Base-by-base conservation (phyloP, 2,888 invertebrate genomes). In the Tillus elongatus region DNA sequence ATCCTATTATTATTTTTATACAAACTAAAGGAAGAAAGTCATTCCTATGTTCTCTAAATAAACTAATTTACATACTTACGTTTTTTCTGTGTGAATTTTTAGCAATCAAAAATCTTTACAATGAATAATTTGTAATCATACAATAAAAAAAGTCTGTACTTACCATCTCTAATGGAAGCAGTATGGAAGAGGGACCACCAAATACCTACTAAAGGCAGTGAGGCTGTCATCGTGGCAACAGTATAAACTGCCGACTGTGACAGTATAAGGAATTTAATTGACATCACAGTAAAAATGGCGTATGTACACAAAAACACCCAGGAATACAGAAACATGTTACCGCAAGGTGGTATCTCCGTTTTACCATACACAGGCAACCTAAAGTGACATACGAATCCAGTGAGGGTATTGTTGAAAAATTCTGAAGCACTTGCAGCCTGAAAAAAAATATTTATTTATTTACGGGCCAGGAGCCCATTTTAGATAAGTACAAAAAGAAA, bases 101-200 rank as follows among this genome's bases (percentile, higher is more conserved):
- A n/a, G n/a, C n/a, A n/a, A n/a, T n/a, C n/a, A n/a, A n/a, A n/a
- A n/a, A n/a, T n/a, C n/a, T n/a, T n/a, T n/a, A n/a, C n/a, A n/a
- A n/a, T n/a, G n/a, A n/a, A n/a, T n/a, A n/a, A n/a, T n/a, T 14
- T 13, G 16, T 14, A 24, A 15, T 8, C 19, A 13, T 14, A 35
- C 29, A 13, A 24, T 15, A 31, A 32, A 16, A 27, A 3, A 16
- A 27, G 11, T 19, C 6, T 9, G 6, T 19, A 19, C 44, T 48
- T 53, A 62, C 66, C 63, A 50, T 65, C 64, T 41, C 66, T 63
- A 35, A 53, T 46, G 26, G 65, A 56, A 33, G 67, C 61, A 58
- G 70, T 63, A 43, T 68, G 66, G 48, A 72, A 72, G 32, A 74
- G 53, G 31, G 73, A 71, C 75, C 75, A 75, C 70, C 72, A 75